Evolutionary conservation across 1,140 invertebrate species (phyloP).

Genomic region (Lordiphosa stackelbergi): DNA sequence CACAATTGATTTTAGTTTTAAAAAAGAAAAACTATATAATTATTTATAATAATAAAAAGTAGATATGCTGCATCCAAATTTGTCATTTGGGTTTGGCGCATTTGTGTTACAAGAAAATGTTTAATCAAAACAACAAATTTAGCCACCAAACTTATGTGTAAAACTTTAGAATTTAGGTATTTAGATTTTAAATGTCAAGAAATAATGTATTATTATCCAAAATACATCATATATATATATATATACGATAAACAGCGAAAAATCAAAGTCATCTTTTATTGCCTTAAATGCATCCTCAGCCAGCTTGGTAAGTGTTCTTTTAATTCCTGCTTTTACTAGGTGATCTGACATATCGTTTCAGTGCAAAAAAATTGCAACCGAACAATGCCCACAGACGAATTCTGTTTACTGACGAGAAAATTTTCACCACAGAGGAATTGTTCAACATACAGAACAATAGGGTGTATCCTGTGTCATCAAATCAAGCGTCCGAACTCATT

Average conservation of each 20-base stretch:
- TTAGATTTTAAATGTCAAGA: constrained; percentile 35
- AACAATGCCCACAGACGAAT: too few relatives aligned
- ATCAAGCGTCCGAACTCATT: too few relatives aligned
- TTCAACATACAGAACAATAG: too few relatives aligned
- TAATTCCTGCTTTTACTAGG: too few relatives aligned
- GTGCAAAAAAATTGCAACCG: too few relatives aligned
- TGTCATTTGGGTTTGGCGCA: constrained; percentile 28
- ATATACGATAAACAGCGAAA: constrained; percentile 25
- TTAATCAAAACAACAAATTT: constrained; percentile 53
- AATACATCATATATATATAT: constrained; percentile 35
- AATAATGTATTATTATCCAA: constrained; percentile 55
- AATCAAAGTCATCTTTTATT: too few relatives aligned
- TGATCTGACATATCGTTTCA: too few relatives aligned
- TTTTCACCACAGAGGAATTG: too few relatives aligned
- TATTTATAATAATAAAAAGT: constrained; percentile 19
- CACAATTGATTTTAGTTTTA: constrained; percentile 13
- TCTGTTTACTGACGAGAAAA: too few relatives aligned
- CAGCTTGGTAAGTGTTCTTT: too few relatives aligned
- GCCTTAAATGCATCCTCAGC: too few relatives aligned
- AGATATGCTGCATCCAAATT: constrained; percentile 18
- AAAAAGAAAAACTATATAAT: not conserved
- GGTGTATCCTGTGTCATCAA: too few relatives aligned
- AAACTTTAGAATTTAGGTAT: constrained; percentile 25
- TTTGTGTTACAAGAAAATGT: constrained; percentile 34
- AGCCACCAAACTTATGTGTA: constrained; percentile 50